phyloP scores from a whole-genome alignment of 1,140 invertebrate genomes.

The Eupeodes corollae region DNA sequence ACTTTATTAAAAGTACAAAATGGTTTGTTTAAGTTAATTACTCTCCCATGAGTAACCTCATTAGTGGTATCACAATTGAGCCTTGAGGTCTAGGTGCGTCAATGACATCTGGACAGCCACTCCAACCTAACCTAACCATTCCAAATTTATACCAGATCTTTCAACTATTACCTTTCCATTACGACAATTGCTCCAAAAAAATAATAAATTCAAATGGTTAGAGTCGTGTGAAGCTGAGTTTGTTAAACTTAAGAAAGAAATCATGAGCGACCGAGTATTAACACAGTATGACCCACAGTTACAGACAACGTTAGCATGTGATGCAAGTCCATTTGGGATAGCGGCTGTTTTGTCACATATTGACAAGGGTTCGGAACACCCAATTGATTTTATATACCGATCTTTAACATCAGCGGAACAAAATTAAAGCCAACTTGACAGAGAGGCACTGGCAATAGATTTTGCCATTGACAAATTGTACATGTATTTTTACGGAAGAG shows the following conservation, averaged over 20 bases:
- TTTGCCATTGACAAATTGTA: conserved; percentile 43
- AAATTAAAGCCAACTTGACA: conserved; percentile 30
- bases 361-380: not conserved
- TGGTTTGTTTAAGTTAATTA: too few relatives aligned
- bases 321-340: not conserved
- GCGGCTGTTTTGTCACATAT: not conserved
- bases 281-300: conserved; percentile 31
- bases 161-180: not conserved
- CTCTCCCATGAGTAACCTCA: too few relatives aligned
- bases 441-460: conserved; percentile 41
- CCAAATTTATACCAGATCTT: too few relatives aligned
- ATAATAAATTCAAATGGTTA: not conserved
- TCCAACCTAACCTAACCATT: too few relatives aligned
- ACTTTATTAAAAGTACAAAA: too few relatives aligned
- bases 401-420: not conserved
- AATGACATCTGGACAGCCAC: too few relatives aligned
- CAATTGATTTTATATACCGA: not conserved
- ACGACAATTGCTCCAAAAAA: not conserved
- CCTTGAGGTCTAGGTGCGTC: too few relatives aligned
- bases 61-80: too few relatives aligned
- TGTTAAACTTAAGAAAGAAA: conserved; percentile 1
- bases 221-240: not conserved
- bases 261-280: conserved; percentile 17
- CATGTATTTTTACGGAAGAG: conserved; percentile 32
- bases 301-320: conserved; percentile 25